phyloP scores from a whole-genome alignment of 1,140 invertebrate genomes.

The Leptinotarsa defecta region DNA sequence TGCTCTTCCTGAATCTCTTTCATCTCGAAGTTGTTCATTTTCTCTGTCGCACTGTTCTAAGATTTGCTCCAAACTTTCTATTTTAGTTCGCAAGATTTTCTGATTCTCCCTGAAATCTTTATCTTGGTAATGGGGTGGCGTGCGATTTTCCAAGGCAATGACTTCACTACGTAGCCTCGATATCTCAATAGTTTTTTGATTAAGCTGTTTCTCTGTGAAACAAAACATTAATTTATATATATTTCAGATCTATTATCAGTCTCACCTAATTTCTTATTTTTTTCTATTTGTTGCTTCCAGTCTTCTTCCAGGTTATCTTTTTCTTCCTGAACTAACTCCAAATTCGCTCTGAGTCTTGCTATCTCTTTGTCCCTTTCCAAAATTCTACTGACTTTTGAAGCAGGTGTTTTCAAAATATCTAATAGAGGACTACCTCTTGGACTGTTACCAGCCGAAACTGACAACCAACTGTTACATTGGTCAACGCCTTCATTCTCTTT shows the following conservation, averaged over 20 bases:
- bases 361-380: slow-evolving; percentile 47
- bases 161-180: slow-evolving; percentile 42
- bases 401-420: slow-evolving; percentile 48
- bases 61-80: slow-evolving; percentile 48
- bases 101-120: slow-evolving; percentile 35
- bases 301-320: slow-evolving; percentile 49
- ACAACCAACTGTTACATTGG: not conserved
- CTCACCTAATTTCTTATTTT: slow-evolving; percentile 46
- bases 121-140: slow-evolving; percentile 42
- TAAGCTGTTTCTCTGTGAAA: slow-evolving; percentile 42
- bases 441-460: slow-evolving; percentile 20
- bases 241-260: not conserved
- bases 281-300: slow-evolving; percentile 42
- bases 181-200: slow-evolving; percentile 43
- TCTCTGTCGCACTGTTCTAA: slow-evolving; percentile 45
- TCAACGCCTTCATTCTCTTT: slow-evolving; percentile 23
- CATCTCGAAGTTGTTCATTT: slow-evolving; percentile 42
- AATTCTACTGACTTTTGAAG: slow-evolving; percentile 37
- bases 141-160: slow-evolving; percentile 36
- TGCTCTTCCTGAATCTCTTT: slow-evolving; percentile 37
- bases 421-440: slow-evolving; percentile 45
- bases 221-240: not conserved
- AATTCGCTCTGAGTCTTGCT: slow-evolving; percentile 39
- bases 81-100: slow-evolving; percentile 39
- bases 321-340: slow-evolving; percentile 49